These are phyloP conservation scores for Lucinisca nassula DNA, from an alignment of 2,888 invertebrate species.

Conservation along the genomic window DNA sequence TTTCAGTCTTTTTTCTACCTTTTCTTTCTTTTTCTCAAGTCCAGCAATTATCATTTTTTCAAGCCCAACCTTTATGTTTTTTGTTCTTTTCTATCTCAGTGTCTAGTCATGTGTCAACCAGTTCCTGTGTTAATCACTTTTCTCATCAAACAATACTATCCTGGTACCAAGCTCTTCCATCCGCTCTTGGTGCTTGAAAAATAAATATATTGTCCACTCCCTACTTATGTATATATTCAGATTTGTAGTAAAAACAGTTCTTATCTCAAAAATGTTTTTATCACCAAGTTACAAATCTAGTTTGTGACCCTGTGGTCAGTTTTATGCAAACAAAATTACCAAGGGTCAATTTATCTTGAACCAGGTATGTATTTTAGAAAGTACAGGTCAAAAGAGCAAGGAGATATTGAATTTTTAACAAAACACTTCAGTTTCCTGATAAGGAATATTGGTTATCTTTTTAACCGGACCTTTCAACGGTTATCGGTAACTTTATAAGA, in stretches of 20 bases:
- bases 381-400: conserved; percentile 15
- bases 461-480: background rate
- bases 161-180: background rate
- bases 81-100: background rate
- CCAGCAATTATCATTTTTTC: too few relatives aligned
- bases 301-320: conserved; percentile 55
- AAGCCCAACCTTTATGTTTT: too few relatives aligned
- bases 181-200: background rate
- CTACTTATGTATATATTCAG: background rate
- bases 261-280: conserved; percentile 60
- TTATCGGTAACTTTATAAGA: background rate
- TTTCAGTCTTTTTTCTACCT: too few relatives aligned
- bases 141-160: background rate
- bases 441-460: conserved; percentile 9
- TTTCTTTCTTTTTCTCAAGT: too few relatives aligned
- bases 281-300: conserved; percentile 46
- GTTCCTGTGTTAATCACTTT: background rate
- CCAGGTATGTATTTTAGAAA: conserved; percentile 30
- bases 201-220: conserved; percentile 3
- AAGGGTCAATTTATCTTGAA: conserved; percentile 12
- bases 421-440: conserved; percentile 12
- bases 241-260: conserved; percentile 36
- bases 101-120: background rate
- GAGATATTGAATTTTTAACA: conserved; percentile 8
- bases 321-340: conserved; percentile 31